Base-by-base conservation (phyloP, 2,888 invertebrate species). In the Plagodis pulveraria region DNA sequence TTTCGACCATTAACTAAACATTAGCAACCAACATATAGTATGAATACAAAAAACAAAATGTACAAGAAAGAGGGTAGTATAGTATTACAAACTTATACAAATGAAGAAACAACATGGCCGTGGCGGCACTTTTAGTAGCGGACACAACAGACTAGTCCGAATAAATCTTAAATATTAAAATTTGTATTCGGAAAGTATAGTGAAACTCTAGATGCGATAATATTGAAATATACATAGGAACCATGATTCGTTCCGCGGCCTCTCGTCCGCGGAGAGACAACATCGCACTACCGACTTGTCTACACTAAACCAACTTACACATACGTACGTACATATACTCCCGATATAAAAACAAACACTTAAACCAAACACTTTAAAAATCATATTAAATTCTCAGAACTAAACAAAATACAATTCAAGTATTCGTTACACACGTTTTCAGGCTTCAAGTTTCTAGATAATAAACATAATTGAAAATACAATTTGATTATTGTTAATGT, bases 171-270 rank as follows among this genome's bases (percentile, higher is more conserved):
- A 91, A 91, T 90, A 91, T 91, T 91, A 91, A 90, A 91, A 91
- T 91, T 91, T 91, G 91, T 91, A 86, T 92, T 91, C 91, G 91
- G 92, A 90, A 91, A 92, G 91, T 91, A 91, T 89, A 91, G 89
- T 90, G 91, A 92, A 91, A 91, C 91, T 91, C 89, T 92, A 92
- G 90, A 91, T 90, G 92, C 91, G 90, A 88, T 89, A 91, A 91
- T 91, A 92, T 92, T 93, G 93, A 93, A 92, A 93, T 93, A 91
- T 93, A 93, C 92, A 93, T 93, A 93, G 93, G 93, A 93, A 93
- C 93, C 93, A 93, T 93, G 91, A 92, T 92, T 91, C 89, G 81
- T 86, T 84, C 91, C 92, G 91, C 90, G 89, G 89, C 75, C 83
- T 75, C 68, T 73, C 80, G 84, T 78, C 90, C 89, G 87, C 89